Percentiles rank a stretch among this genome's conserved stretches.
Conservation (phyloP, 2,113 vertebrate species). For the Ranitomeya imitator region DNA sequence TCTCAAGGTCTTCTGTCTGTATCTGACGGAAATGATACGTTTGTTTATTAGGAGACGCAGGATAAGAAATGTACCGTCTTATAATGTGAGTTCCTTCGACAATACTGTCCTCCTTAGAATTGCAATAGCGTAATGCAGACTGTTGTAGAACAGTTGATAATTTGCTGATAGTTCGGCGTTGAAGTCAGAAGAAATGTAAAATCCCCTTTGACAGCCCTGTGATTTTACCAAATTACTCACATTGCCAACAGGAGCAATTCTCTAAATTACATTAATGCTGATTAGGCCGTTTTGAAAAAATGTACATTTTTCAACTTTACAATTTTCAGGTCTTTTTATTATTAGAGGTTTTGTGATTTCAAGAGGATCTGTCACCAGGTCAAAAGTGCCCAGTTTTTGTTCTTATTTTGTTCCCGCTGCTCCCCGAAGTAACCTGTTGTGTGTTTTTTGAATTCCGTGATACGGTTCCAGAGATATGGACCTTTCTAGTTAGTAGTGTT, state of each 20-base stretch:
- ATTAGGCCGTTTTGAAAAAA: neutral
- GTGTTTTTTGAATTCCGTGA: too few species aligned
- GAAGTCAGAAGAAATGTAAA: neutral
- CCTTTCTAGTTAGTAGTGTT: too few species aligned
- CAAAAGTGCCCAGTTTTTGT: too few species aligned
- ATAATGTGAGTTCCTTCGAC: neutral
- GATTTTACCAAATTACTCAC: neutral
- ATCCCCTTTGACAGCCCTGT: neutral
- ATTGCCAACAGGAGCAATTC: neutral
- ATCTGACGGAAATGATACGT: slow-evolving; percentile 22
- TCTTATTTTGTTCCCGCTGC: too few species aligned
- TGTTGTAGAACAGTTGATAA: neutral
- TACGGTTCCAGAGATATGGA: too few species aligned
- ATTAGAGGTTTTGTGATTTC: too few species aligned
- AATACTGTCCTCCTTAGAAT: neutral
- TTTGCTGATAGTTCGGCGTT: neutral
- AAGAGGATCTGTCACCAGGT: too few species aligned
- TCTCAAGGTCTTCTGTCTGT: slow-evolving; percentile 40
- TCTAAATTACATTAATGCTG: neutral
- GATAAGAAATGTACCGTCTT: neutral
- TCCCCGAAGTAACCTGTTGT: too few species aligned
- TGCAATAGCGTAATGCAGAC: neutral
- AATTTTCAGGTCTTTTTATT: too few species aligned
- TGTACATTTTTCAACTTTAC: too few species aligned
- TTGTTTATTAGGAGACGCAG: neutral